phyloP scores from a whole-genome alignment of 2,888 invertebrate species.

The Meiosimyza platycephala region DNA sequence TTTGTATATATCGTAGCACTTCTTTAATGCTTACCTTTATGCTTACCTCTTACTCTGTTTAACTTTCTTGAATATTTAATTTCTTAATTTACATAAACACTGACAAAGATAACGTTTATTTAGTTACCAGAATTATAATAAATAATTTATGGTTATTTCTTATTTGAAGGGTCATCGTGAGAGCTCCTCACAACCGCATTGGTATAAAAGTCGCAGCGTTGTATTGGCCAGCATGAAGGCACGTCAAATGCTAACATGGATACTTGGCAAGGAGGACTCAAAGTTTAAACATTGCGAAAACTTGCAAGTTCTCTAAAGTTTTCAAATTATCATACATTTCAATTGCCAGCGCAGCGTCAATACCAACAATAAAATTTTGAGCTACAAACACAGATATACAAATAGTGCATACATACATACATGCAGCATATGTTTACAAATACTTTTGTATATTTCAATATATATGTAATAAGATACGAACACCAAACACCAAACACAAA shows the following conservation, averaged over 20 bases:
- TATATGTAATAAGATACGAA: constrained; percentile 14
- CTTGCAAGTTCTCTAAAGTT: constrained; percentile 82
- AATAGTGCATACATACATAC: background rate
- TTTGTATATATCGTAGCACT: too few species aligned
- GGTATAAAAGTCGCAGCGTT: constrained; percentile 88
- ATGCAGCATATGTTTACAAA: background rate
- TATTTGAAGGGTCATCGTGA: constrained; percentile 64
- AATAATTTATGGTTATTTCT: too few species aligned
- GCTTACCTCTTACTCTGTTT: too few species aligned
- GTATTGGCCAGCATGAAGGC: constrained; percentile 91
- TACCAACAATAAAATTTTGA: background rate
- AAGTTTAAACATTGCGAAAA: constrained; percentile 94
- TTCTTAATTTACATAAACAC: too few species aligned
- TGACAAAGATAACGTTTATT: too few species aligned
- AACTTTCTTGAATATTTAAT: too few species aligned
- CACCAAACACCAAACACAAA: background rate
- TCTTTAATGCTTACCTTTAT: too few species aligned
- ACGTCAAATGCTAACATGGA: constrained; percentile 90
- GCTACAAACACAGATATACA: constrained; percentile 2
- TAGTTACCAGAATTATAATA: too few species aligned
- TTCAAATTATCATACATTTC: constrained; percentile 41
- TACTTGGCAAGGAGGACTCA: constrained; percentile 89
- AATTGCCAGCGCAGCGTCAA: background rate
- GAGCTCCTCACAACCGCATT: constrained; percentile 74
- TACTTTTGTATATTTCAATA: background rate